These are phyloP conservation scores for Pimephales promelas DNA, from an alignment of 2,113 vertebrate genomes.

Conservation along the genomic window DNA sequence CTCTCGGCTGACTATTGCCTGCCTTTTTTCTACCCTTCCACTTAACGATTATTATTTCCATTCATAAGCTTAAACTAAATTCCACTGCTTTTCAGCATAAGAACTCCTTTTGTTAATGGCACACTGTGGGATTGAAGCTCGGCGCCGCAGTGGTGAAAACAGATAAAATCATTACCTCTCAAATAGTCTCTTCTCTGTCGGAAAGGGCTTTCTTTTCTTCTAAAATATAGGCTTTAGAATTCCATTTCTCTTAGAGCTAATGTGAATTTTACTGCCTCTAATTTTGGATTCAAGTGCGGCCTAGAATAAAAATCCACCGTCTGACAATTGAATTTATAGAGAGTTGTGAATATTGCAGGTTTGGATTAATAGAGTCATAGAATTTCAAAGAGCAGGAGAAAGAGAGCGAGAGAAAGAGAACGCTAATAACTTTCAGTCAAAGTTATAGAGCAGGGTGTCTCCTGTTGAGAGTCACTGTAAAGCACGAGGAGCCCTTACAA, in stretches of 20 bases:
- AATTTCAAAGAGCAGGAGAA: constrained; percentile 81
- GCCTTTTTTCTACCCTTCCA: constrained; percentile 70
- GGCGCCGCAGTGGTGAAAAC: constrained; percentile 79
- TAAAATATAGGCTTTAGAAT: constrained; percentile 91
- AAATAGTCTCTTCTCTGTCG: constrained; percentile 90
- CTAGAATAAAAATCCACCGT: constrained; percentile 86
- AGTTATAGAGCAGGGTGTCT: constrained; percentile 61
- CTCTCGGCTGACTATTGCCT: constrained; percentile 59
- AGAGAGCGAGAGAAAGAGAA: constrained; percentile 70
- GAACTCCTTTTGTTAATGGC: constrained; percentile 87
- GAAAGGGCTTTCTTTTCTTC: constrained; percentile 88
- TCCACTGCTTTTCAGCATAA: constrained; percentile 79
- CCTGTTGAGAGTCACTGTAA: constrained; percentile 55
- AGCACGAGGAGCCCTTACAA: constrained; percentile 44
- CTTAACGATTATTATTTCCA: constrained; percentile 79
- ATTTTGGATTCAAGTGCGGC: constrained; percentile 91
- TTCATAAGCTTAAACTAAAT: constrained; percentile 77
- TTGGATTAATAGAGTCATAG: constrained; percentile 91
- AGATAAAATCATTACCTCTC: constrained; percentile 98
- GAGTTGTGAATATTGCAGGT: constrained; percentile 94
- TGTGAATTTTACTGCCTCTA: constrained; percentile 96
- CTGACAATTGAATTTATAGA: constrained; percentile 98
- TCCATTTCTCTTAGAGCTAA: constrained; percentile 88
- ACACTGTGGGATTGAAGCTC: constrained; percentile 84
- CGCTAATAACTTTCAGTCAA: constrained; percentile 74